Evolutionary conservation across 1,140 invertebrate species (phyloP).

Genomic region (Tenebrio molitor): DNA sequence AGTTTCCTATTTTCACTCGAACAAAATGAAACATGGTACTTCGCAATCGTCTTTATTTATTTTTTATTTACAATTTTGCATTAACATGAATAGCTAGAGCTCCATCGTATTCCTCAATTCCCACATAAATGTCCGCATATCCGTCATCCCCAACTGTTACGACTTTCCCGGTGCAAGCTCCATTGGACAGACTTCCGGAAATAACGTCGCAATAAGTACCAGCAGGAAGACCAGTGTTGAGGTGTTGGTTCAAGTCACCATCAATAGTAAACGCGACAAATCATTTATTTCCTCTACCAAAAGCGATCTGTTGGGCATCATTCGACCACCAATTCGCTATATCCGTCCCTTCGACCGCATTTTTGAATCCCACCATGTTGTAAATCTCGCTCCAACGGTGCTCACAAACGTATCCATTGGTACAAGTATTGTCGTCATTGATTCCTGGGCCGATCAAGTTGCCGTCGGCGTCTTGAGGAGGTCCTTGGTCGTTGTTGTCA

Average conservation of each 20-base stretch:
- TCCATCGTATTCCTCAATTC: conserved; percentile 74
- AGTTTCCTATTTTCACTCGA: no score
- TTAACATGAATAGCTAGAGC: conserved; percentile 82
- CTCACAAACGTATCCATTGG: conserved; percentile 90
- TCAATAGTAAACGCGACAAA: conserved; percentile 83
- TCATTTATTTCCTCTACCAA: conserved; percentile 77
- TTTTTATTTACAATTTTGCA: conserved; percentile 59
- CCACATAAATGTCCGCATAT: conserved; percentile 74
- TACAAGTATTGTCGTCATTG: conserved; percentile 77
- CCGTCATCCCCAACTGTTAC: conserved; percentile 76
- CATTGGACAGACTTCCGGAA: conserved; percentile 74
- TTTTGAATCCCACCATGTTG: conserved; percentile 85
- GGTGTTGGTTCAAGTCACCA: conserved; percentile 69
- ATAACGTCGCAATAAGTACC: conserved; percentile 91
- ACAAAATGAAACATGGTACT: no score
- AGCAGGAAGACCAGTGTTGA: conserved; percentile 80
- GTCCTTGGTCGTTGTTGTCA: conserved; percentile 62
- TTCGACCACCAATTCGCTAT: conserved; percentile 82
- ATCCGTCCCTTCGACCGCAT: conserved; percentile 70
- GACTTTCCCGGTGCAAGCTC: conserved; percentile 79
- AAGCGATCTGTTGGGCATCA: conserved; percentile 81
- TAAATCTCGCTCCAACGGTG: conserved; percentile 88
- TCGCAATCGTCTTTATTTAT: no score
- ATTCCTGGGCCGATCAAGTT: conserved; percentile 77
- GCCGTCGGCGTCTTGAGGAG: conserved; percentile 74